phyloP scores from a whole-genome alignment of 2,888 invertebrate species.

The Apocheima hispidaria region DNA sequence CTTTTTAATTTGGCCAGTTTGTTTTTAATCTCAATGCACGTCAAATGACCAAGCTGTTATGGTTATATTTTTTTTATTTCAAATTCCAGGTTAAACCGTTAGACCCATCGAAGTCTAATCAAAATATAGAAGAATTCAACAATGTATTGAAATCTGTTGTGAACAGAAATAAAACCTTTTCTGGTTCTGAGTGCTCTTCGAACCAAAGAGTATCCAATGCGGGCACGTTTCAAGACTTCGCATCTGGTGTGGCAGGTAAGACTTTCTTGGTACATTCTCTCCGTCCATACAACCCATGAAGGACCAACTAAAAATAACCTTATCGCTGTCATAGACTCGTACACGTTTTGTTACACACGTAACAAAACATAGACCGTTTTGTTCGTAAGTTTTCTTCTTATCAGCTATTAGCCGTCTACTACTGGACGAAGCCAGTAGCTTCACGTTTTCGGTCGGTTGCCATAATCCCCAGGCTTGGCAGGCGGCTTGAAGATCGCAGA shows the following conservation, averaged over 20 bases:
- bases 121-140: constrained; percentile 66
- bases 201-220: constrained; percentile 53
- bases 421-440: too few relatives aligned
- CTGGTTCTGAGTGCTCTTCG: constrained; percentile 42
- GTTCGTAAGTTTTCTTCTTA: too few relatives aligned
- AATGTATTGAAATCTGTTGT: constrained; percentile 61
- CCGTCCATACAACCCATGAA: too few relatives aligned
- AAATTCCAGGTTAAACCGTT: constrained; percentile 51
- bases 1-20: background rate
- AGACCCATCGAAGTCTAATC: constrained; percentile 53
- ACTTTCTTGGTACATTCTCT: constrained; percentile 6
- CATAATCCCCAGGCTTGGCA: too few relatives aligned
- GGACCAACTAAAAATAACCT: too few relatives aligned
- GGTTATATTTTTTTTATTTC: background rate
- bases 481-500: too few relatives aligned
- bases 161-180: constrained; percentile 48
- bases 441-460: too few relatives aligned
- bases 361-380: too few relatives aligned
- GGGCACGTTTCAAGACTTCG: constrained; percentile 66
- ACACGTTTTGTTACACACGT: too few relatives aligned
- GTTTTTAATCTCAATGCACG: background rate
- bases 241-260: constrained; percentile 65
- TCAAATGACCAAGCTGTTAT: background rate
- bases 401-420: too few relatives aligned
- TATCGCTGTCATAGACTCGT: too few relatives aligned